Percentiles rank a stretch among this genome's conserved stretches.
Evolutionary conservation across 2,113 vertebrate genomes (phyloP).

Genomic region (Astur gentilis): DNA sequence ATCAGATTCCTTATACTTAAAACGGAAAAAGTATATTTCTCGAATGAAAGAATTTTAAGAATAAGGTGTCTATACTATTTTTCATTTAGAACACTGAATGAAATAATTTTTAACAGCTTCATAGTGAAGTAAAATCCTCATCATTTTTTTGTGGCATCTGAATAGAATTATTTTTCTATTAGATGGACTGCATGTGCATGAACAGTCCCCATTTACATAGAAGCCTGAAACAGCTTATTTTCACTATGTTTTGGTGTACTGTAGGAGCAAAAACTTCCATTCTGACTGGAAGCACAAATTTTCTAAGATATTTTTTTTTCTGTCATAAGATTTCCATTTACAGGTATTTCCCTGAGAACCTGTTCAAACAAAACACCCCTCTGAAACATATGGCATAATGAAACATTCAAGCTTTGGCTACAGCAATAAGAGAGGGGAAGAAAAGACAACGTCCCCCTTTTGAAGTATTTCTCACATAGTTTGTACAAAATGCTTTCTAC

Average conservation of each 20-base stretch:
- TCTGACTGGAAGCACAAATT: not conserved
- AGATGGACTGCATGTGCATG: not conserved
- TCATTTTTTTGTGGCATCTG: fast-evolving
- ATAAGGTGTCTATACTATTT: not conserved
- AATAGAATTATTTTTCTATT: not conserved
- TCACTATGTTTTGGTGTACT: fast-evolving
- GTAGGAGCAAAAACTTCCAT: not conserved
- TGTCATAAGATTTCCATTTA: not conserved
- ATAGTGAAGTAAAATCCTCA: not conserved
- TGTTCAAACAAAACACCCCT: not conserved
- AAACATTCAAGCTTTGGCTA: not conserved
- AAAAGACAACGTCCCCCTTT: not conserved
- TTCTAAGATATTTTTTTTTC: not conserved
- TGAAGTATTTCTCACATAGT: not conserved
- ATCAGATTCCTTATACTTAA: not conserved
- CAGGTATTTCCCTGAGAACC: not conserved
- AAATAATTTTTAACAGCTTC: not conserved
- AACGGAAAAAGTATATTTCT: not conserved
- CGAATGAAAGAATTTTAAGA: not conserved
- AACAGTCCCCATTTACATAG: not conserved
- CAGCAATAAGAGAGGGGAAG: not conserved
- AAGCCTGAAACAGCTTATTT: not conserved
- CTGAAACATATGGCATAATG: not conserved
- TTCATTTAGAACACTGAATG: not conserved
- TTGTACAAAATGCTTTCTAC: not conserved